Conservation (phyloP, 1,140 invertebrate species). For the Drosophila nigromelanica region DNA sequence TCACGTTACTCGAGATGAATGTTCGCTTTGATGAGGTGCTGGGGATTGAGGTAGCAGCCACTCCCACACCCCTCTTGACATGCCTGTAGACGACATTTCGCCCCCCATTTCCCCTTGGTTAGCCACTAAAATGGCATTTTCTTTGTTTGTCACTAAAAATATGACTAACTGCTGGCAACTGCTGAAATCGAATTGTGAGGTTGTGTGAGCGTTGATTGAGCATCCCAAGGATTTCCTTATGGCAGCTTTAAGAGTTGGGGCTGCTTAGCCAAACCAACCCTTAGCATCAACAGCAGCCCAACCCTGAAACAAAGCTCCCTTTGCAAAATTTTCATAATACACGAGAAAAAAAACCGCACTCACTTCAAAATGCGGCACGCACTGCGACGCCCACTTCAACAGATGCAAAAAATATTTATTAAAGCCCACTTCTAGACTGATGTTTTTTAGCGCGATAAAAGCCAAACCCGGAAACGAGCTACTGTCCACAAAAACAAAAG, state of each 20-base stretch:
- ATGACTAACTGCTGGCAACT: conserved; percentile 56
- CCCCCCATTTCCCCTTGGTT: conserved; percentile 4
- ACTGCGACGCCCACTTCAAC: conserved; percentile 31
- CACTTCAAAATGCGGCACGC: conserved; percentile 49
- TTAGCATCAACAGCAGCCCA: conserved; percentile 3
- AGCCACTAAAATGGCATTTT: conserved; percentile 32
- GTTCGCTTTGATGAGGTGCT: conserved; percentile 71
- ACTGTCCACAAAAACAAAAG: conserved; percentile 58
- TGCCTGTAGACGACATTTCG: conserved; percentile 74
- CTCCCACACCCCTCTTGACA: conserved; percentile 24
- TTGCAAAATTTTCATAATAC: conserved; percentile 49
- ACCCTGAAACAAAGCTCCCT: conserved; percentile 11
- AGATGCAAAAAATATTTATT: conserved; percentile 34
- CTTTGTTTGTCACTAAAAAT: conserved; percentile 43
- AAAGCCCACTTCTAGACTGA: conserved; percentile 36
- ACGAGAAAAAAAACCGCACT: conserved; percentile 27
- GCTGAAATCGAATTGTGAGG: conserved; percentile 61
- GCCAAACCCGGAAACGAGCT: conserved; percentile 6
- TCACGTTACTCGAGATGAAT: conserved; percentile 70
- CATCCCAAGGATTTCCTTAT: conserved; percentile 10
- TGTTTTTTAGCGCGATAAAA: conserved; percentile 38
- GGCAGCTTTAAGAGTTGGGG: conserved; percentile 57
- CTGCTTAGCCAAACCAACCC: conserved; percentile 16
- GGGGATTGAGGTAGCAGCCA: conserved; percentile 15
- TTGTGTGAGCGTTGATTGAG: conserved; percentile 48